These are phyloP conservation scores for Plecturocebus donacophilus DNA, from an alignment of 2,113 vertebrate genomes.

Conservation along the genomic window DNA sequence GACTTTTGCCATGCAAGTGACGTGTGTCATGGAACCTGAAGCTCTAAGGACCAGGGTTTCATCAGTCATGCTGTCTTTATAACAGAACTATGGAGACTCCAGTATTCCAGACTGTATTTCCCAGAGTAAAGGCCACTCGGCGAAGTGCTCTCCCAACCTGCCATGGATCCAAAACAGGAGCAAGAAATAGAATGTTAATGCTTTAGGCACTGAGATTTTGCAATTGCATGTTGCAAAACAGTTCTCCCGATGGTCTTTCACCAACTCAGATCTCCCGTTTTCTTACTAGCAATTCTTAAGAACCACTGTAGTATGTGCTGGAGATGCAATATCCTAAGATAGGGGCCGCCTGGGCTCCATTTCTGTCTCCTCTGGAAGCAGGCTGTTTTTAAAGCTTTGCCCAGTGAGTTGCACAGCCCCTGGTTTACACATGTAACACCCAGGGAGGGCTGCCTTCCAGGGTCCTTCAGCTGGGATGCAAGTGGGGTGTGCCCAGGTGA, in stretches of 20 bases:
- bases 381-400: too few species aligned
- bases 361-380: not conserved
- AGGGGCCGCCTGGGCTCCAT: not conserved
- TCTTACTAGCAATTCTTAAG: not conserved
- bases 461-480: not conserved
- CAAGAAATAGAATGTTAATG: accelerated
- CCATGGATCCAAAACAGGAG: accelerated
- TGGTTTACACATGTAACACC: not conserved
- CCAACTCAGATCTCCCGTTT: not conserved
- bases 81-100: accelerated
- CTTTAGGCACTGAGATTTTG: not conserved
- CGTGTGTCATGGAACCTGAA: accelerated
- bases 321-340: too few species aligned
- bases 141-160: accelerated
- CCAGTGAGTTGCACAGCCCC: too few species aligned
- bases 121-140: not conserved
- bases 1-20: too few species aligned
- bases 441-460: not conserved
- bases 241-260: not conserved
- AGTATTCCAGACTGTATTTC: accelerated
- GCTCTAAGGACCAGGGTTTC: not conserved
- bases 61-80: not conserved
- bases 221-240: too few species aligned
- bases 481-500: not conserved
- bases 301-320: not conserved